These are phyloP conservation scores for Decapterus maruadsi DNA, from an alignment of 2,797 vertebrate species.

Conservation along the genomic window DNA sequence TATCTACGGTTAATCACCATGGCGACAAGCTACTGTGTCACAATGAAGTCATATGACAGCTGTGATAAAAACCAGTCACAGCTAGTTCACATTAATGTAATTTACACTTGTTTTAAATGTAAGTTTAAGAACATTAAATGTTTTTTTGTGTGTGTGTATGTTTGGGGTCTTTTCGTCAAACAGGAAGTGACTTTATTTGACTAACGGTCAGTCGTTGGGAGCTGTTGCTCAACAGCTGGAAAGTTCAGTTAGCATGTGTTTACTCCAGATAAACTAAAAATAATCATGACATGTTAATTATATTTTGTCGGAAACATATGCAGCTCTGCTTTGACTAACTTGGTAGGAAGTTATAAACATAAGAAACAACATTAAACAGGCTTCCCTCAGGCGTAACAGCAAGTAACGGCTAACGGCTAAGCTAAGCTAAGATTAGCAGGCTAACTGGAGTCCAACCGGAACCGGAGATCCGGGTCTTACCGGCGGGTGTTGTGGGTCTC, in stretches of 20 bases:
- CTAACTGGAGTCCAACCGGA: constrained; percentile 2
- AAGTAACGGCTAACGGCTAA: neutral
- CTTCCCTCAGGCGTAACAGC: constrained; percentile 6
- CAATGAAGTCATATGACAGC: neutral
- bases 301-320: accelerated
- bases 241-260: neutral
- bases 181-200: neutral
- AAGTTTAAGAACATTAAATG: no score
- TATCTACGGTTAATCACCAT: no score
- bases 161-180: constrained; percentile 5
- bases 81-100: accelerated
- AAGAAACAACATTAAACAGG: neutral
- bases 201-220: neutral
- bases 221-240: constrained; percentile 24
- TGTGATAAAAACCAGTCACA: neutral
- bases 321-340: neutral
- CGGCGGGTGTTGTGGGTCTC: constrained; percentile 48
- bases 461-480: constrained; percentile 64
- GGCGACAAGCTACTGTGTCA: no score
- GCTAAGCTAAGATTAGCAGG: constrained; percentile 5
- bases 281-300: neutral
- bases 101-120: neutral
- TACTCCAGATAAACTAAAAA: neutral
- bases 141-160: no score
- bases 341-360: no score